These are phyloP conservation scores for Drosophila setosimentum DNA, from an alignment of 2,888 invertebrate species.

Conservation along the genomic window DNA sequence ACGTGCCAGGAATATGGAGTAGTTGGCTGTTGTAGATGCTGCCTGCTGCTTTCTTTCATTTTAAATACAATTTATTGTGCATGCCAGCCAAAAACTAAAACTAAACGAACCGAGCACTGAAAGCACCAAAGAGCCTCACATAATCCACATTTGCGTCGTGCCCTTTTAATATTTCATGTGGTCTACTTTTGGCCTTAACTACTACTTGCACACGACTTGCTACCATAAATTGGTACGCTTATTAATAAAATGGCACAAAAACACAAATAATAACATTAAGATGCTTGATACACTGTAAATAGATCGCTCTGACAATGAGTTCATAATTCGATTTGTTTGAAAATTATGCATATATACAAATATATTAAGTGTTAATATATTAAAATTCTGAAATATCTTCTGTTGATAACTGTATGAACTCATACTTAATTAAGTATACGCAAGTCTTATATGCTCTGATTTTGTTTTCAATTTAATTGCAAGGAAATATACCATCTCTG, in stretches of 20 bases:
- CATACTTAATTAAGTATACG: background rate
- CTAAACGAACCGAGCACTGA: conserved; percentile 39
- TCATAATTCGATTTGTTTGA: background rate
- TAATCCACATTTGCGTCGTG: conserved; percentile 68
- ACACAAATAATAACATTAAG: background rate
- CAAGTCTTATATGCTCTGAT: background rate
- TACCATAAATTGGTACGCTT: conserved; percentile 52
- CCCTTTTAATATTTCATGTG: conserved; percentile 72
- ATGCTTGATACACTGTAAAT: background rate
- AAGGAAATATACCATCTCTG: background rate
- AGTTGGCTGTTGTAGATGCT: conserved; percentile 16
- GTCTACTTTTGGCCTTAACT: conserved; percentile 16
- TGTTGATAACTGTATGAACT: background rate
- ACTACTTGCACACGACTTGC: conserved; percentile 5
- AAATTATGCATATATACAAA: background rate
- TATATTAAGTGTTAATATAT: background rate
- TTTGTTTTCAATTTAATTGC: background rate
- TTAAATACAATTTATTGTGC: conserved; percentile 78
- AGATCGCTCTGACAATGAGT: background rate
- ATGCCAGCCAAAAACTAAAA: conserved; percentile 62
- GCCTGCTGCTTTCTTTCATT: conserved; percentile 61
- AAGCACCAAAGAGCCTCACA: conserved; percentile 27
- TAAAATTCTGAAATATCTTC: background rate
- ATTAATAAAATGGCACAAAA: conserved; percentile 64
- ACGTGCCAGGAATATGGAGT: conserved; percentile 67